These are phyloP conservation scores for Netelia melanura DNA, from an alignment of 2,888 invertebrate genomes.

Conservation along the genomic window DNA sequence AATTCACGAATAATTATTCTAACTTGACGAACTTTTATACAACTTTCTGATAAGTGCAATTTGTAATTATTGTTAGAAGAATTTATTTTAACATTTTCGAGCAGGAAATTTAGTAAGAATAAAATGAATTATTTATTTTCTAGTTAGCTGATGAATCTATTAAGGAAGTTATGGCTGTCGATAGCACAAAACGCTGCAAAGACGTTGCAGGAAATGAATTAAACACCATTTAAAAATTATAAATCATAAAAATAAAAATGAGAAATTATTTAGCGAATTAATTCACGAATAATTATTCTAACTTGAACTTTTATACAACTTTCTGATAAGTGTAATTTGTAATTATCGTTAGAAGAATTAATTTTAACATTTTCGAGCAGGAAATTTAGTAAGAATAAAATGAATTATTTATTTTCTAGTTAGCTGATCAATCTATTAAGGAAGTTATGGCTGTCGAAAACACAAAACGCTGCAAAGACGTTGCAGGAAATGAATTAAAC, in stretches of 20 bases:
- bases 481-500: too few species aligned
- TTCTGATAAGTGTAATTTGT: not conserved
- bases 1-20: not conserved
- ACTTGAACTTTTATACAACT: too few species aligned
- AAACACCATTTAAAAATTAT: too few species aligned
- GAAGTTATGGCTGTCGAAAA: slow-evolving; percentile 64
- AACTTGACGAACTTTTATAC: too few species aligned
- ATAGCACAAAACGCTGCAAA: too few species aligned
- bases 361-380: not conserved
- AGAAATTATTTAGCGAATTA: too few species aligned
- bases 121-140: slow-evolving; percentile 44
- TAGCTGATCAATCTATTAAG: slow-evolving; percentile 41
- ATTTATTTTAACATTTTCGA: not conserved
- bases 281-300: not conserved
- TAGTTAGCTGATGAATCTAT: slow-evolving; percentile 45
- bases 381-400: not conserved
- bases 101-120: not conserved
- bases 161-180: slow-evolving; percentile 62
- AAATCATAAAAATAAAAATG: too few species aligned
- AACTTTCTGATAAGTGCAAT: not conserved
- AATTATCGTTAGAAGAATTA: not conserved
- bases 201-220: too few species aligned
- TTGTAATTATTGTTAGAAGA: not conserved
- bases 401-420: slow-evolving; percentile 52
- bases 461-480: too few species aligned